Conservation (phyloP, 2,797 vertebrate species). For the Oreochromis mossambicus region DNA sequence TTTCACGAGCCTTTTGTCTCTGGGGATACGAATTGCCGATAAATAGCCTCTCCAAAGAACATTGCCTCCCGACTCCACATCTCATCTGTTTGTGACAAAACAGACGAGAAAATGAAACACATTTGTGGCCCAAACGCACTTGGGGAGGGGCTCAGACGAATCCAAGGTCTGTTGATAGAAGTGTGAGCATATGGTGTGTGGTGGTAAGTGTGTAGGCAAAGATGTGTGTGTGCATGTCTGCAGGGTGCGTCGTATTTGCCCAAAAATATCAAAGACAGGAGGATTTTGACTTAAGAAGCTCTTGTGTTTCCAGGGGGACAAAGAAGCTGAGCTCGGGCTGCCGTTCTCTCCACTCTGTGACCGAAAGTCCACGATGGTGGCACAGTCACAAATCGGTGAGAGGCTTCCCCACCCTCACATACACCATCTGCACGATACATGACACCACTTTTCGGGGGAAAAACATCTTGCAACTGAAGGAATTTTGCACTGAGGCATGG, state of each 20-base stretch:
- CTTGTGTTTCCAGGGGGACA: slow-evolving; percentile 87
- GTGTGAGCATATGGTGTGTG: background rate
- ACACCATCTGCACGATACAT: background rate
- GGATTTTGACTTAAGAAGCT: background rate
- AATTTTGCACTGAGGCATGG: background rate
- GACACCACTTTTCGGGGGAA: accelerated
- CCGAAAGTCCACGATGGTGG: slow-evolving; percentile 96
- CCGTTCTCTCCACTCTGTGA: slow-evolving; percentile 97
- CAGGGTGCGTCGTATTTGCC: background rate
- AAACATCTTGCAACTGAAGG: background rate
- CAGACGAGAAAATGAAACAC: slow-evolving; percentile 59
- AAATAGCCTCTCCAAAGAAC: slow-evolving; percentile 47
- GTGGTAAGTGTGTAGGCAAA: background rate
- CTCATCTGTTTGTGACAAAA: slow-evolving; percentile 52
- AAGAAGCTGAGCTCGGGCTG: slow-evolving; percentile 94
- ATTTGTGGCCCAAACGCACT: slow-evolving; percentile 36
- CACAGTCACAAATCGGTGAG: slow-evolving; percentile 97
- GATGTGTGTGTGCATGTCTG: background rate
- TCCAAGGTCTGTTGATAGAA: slow-evolving; percentile 16
- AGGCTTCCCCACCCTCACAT: background rate
- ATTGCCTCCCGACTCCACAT: slow-evolving; percentile 32
- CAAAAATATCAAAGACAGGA: background rate
- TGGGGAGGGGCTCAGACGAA: background rate
- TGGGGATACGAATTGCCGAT: slow-evolving; percentile 27
- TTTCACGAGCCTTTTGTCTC: slow-evolving; percentile 33